Evolutionary conservation across 2,888 invertebrate species (phyloP).

Genomic region (Melikaiella ostensackeni): DNA sequence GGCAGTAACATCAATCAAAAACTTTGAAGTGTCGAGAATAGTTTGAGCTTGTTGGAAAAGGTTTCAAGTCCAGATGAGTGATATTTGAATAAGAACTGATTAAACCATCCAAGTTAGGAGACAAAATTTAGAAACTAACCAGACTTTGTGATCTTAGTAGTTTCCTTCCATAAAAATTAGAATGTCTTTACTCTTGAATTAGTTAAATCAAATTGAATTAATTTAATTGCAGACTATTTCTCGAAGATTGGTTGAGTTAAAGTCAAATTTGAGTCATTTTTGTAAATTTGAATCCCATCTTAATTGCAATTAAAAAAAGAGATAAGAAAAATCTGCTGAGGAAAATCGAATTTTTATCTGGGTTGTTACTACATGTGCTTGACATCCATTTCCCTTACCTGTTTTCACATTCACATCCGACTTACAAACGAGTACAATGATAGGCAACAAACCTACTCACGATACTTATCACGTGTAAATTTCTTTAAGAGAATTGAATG

Average conservation of each 20-base stretch:
- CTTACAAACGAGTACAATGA: constrained; percentile 10
- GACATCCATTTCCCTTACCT: neutral
- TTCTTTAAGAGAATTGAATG: constrained; percentile 19
- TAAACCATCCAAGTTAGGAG: neutral
- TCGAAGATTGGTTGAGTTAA: neutral
- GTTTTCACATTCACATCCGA: neutral
- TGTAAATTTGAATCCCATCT: neutral
- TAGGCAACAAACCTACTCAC: constrained; percentile 5
- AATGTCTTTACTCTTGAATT: neutral
- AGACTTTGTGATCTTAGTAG: neutral
- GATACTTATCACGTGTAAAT: constrained; percentile 25
- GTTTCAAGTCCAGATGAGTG: neutral
- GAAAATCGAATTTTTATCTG: constrained; percentile 1
- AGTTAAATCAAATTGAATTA: neutral
- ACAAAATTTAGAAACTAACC: neutral
- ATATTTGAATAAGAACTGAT: neutral
- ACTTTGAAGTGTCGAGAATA: neutral
- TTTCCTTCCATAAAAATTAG: neutral
- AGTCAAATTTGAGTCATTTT: neutral
- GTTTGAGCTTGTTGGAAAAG: neutral
- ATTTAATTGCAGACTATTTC: neutral
- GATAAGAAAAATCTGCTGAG: neutral
- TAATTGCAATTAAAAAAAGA: neutral
- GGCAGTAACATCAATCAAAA: neutral
- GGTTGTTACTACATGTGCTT: neutral